These are phyloP conservation scores for Lonchura striata DNA, from an alignment of 2,113 vertebrate genomes.

Conservation along the genomic window DNA sequence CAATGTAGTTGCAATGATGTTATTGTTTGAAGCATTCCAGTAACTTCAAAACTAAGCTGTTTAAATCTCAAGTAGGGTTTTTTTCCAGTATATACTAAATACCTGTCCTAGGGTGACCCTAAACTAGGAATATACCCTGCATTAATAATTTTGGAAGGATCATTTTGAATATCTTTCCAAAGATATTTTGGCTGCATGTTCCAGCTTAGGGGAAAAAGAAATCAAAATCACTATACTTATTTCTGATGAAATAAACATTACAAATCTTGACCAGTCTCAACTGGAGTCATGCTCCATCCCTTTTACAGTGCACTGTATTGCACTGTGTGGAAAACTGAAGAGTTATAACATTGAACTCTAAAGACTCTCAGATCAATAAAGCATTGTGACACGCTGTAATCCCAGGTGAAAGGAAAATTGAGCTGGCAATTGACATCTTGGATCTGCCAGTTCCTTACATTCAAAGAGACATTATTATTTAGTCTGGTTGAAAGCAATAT, in stretches of 20 bases:
- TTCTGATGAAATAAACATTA: neutral
- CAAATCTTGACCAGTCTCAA: neutral
- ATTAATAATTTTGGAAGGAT: neutral
- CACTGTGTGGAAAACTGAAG: neutral
- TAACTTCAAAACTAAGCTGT: neutral
- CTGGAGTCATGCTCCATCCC: neutral
- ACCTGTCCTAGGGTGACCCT: neutral
- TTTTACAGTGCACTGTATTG: neutral
- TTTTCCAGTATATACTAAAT: neutral
- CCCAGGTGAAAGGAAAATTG: slow-evolving; percentile 60
- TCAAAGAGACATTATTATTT: slow-evolving; percentile 57
- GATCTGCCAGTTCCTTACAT: slow-evolving; percentile 55
- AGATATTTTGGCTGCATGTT: neutral
- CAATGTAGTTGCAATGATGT: neutral
- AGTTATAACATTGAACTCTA: slow-evolving; percentile 14
- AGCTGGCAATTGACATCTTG: slow-evolving; percentile 51
- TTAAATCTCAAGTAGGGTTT: neutral
- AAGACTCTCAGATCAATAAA: slow-evolving; percentile 59
- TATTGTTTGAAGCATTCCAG: neutral
- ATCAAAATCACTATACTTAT: neutral
- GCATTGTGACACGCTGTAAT: slow-evolving; percentile 37
- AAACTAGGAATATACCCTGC: neutral
- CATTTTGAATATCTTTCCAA: neutral
- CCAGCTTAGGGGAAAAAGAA: neutral
- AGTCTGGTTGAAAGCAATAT: slow-evolving; percentile 63